Conservation (phyloP, 1,140 invertebrate species). For the Aphidius gifuensis region DNA sequence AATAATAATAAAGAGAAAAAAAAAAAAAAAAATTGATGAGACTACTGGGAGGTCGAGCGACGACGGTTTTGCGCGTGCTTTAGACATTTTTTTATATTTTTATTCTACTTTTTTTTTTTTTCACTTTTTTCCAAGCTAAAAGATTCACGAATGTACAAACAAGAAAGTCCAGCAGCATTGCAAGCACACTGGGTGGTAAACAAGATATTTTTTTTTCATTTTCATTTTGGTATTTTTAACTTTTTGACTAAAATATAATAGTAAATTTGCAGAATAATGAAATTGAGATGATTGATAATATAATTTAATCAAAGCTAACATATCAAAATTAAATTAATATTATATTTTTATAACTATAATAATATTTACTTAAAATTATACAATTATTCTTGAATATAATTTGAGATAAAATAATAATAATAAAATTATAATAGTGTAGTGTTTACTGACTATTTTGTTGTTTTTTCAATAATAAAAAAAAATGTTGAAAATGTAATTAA, state of each 20-base stretch:
- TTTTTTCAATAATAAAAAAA: no score
- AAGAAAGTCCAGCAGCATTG: conserved; percentile 1
- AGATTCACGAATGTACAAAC: conserved; percentile 8
- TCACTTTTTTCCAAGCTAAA: conserved; percentile 1
- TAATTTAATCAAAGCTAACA: no score
- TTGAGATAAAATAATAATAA: no score
- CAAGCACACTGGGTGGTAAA: background rate
- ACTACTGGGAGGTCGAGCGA: conserved; percentile 6
- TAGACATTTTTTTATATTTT: background rate
- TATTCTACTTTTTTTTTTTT: no score
- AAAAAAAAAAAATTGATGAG: conserved; percentile 2
- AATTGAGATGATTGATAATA: no score
- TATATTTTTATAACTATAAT: no score
- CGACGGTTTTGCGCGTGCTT: conserved; percentile 1
- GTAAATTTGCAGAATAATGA: background rate
- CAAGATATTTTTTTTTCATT: background rate
- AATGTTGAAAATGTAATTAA: no score
- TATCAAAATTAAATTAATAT: no score
- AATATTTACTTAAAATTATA: no score
- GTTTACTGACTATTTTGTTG: no score
- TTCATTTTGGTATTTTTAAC: background rate
- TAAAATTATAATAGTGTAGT: no score
- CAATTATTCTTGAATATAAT: no score
- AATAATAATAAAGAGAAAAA: background rate
- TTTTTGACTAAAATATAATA: background rate